Percentiles rank a stretch among this genome's conserved stretches.
Conservation (phyloP, 1,140 invertebrate genomes). For the Idris sp. region DNA sequence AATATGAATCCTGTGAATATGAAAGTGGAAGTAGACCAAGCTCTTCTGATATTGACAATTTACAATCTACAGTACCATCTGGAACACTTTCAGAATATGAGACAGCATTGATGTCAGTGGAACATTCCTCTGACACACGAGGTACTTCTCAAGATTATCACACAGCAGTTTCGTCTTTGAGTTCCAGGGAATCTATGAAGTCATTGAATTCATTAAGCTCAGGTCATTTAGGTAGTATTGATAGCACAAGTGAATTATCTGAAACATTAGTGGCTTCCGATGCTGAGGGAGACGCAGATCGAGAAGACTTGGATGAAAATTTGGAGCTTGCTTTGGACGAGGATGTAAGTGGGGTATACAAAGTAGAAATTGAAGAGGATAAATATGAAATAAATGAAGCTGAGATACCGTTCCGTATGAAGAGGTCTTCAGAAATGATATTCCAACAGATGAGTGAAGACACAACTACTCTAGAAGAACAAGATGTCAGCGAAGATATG, state of each 20-base stretch:
- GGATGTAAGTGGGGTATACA: slow-evolving; percentile 48
- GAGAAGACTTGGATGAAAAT: slow-evolving; percentile 74
- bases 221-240: slow-evolving; percentile 90
- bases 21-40: slow-evolving; percentile 87
- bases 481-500: slow-evolving; percentile 45
- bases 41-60: slow-evolving; percentile 91
- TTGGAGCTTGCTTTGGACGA: slow-evolving; percentile 69
- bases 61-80: slow-evolving; percentile 78
- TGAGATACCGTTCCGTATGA: slow-evolving; percentile 84
- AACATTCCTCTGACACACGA: slow-evolving; percentile 84
- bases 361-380: slow-evolving; percentile 66
- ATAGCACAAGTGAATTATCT: slow-evolving; percentile 90
- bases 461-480: slow-evolving; percentile 63
- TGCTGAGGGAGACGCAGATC: slow-evolving; percentile 80
- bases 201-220: slow-evolving; percentile 93
- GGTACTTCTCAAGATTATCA: slow-evolving; percentile 89
- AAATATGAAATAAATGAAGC: slow-evolving; percentile 33
- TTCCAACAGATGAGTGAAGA: slow-evolving; percentile 83
- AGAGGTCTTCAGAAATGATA: slow-evolving; percentile 92
- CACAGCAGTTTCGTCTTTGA: slow-evolving; percentile 89
- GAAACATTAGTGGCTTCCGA: slow-evolving; percentile 93
- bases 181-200: slow-evolving; percentile 92
- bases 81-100: slow-evolving; percentile 90
- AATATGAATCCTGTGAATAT: slow-evolving; percentile 92
- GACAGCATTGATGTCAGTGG: slow-evolving; percentile 88